Evolutionary conservation across 2,888 invertebrate species (phyloP), one percentile per base, ranked within the genome.

Genomic region (Oscheius onirici): DNA sequence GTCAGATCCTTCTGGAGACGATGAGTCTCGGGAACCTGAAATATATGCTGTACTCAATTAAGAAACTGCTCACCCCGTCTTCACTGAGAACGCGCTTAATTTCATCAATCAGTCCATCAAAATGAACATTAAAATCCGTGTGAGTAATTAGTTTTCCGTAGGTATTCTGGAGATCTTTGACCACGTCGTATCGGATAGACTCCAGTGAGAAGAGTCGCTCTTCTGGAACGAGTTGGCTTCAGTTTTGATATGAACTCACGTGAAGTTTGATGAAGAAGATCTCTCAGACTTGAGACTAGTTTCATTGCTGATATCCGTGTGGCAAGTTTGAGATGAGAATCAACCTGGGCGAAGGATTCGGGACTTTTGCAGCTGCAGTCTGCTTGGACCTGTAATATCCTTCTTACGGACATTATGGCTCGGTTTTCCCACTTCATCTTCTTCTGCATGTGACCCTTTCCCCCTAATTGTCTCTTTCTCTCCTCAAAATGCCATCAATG

Each of bases 281-380:
- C 69, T 17, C 69, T 26, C 24, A 69, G 24, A 34, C 41, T 51
- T 28, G 58, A 22, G 24, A 69, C 49, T 15, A 69, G 51, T 34
- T 69, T 69, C 58, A 69, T 58, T 17, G 69, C 57, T 20, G 69
- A 52, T 17, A 69, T 69, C n/a, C 43, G 58, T 11, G 69, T 43
- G 22, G 57, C 54, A 8, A 69, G 28, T 34, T 60, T 57, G 22
- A 69, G 54, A 49, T 69, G 69, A 22, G 43, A 26, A 15, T 57
- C 46, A 1, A 58, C 44, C 28, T 57, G 55, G 10, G 41, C 54
- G 22, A 57, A 24, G 34, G 55, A 40, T 24, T 68, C 68, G 2
- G 46, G 10, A 15, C 57, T 69, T 11, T 40, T 11, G 15, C 69
- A 69, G 17, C 46, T 60, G 49, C 69, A 69, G n/a, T 44, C 49